Percentiles rank a stretch among this genome's conserved stretches.
phyloP scores from a whole-genome alignment of 2,888 invertebrate genomes.

The Aethes cnicana region DNA sequence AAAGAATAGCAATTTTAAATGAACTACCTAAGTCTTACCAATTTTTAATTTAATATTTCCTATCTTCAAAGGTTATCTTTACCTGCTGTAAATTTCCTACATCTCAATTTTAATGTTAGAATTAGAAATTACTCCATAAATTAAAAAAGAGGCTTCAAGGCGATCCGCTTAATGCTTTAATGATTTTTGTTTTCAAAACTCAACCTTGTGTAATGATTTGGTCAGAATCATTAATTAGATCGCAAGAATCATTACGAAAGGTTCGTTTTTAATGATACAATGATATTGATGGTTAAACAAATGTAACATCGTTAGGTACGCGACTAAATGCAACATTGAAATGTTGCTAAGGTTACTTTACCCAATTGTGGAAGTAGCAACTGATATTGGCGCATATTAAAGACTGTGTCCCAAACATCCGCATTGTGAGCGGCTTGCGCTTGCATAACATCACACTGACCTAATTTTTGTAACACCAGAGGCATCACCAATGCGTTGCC shows the following conservation, averaged over 20 bases:
- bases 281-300: slow-evolving; percentile 19
- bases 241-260: slow-evolving; percentile 12
- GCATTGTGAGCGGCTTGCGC: too few relatives aligned
- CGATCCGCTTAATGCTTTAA: slow-evolving; percentile 13
- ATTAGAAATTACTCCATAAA: slow-evolving; percentile 25
- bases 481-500: too few relatives aligned
- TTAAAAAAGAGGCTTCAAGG: slow-evolving; percentile 24
- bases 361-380: too few relatives aligned
- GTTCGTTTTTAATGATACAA: slow-evolving; percentile 7
- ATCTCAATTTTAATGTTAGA: slow-evolving; percentile 9
- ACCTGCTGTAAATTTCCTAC: not conserved
- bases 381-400: too few relatives aligned
- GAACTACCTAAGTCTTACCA: not conserved
- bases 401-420: too few relatives aligned
- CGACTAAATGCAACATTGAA: not conserved
- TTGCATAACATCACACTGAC: too few relatives aligned
- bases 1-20: not conserved
- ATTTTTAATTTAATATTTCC: not conserved
- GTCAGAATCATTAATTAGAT: slow-evolving; percentile 24
- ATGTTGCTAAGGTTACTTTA: too few relatives aligned
- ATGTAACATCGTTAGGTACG: slow-evolving; percentile 1
- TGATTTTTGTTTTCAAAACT: slow-evolving; percentile 28
- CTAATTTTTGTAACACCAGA: too few relatives aligned
- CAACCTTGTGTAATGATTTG: slow-evolving; percentile 18
- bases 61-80: not conserved